Evolutionary conservation across 1,140 invertebrate genomes (phyloP).

Genomic region (Leptopilina clavipes): DNA sequence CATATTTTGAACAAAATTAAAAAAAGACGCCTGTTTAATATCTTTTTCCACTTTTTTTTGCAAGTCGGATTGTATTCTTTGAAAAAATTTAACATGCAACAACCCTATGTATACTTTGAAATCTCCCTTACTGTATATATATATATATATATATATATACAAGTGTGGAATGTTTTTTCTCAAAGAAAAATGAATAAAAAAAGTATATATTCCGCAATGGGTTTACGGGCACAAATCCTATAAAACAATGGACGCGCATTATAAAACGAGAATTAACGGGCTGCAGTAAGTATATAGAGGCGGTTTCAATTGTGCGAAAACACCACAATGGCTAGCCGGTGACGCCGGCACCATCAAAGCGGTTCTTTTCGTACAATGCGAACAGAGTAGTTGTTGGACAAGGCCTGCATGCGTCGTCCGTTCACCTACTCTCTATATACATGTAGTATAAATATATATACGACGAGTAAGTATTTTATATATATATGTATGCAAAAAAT

Average conservation of each 20-base stretch:
- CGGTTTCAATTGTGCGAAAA: conserved; percentile 56
- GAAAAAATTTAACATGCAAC: too few relatives aligned
- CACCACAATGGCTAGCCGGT: conserved; percentile 57
- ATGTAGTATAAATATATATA: conserved; percentile 42
- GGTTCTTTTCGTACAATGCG: conserved; percentile 54
- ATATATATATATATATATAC: not conserved
- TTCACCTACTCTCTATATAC: conserved; percentile 49
- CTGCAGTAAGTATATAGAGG: conserved; percentile 53
- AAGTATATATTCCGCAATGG: conserved; percentile 4
- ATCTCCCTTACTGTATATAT: too few relatives aligned
- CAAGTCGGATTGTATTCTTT: too few relatives aligned
- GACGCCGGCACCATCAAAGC: conserved; percentile 59
- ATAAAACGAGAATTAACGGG: conserved; percentile 57
- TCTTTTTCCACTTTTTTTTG: too few relatives aligned
- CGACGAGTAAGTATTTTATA: conserved; percentile 42
- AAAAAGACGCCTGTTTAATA: too few relatives aligned
- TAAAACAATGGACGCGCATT: conserved; percentile 53
- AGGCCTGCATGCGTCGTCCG: conserved; percentile 44
- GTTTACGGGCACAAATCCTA: conserved; percentile 28
- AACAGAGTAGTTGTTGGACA: conserved; percentile 48
- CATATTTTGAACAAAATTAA: too few relatives aligned
- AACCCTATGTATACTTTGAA: too few relatives aligned
- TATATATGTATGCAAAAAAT: conserved; percentile 34
- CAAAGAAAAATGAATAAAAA: not conserved
- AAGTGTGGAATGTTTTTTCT: not conserved